Percentiles rank a stretch among this genome's conserved stretches.
These are phyloP conservation scores for Cryptocephalus moraei DNA, from an alignment of 2,888 invertebrate genomes.

Conservation along the genomic window DNA sequence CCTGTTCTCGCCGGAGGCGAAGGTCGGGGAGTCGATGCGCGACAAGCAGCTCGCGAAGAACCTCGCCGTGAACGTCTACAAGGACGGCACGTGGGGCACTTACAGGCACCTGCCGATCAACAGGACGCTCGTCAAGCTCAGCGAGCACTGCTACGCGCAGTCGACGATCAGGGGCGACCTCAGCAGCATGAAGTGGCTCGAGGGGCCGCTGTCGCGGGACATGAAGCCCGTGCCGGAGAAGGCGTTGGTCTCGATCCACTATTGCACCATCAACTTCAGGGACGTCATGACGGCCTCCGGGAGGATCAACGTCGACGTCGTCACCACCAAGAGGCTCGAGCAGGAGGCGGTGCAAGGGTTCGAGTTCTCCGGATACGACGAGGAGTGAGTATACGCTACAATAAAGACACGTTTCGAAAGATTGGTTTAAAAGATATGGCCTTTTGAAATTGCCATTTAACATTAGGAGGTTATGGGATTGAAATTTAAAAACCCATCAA, in stretches of 20 bases:
- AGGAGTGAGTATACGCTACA: no score
- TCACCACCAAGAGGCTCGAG: constrained; percentile 53
- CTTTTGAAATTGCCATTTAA: no score
- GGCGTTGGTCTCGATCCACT: constrained; percentile 38
- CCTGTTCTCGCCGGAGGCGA: constrained; percentile 46
- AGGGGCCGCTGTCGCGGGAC: constrained; percentile 44
- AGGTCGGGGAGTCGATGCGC: constrained; percentile 45
- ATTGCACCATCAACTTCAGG: constrained; percentile 81
- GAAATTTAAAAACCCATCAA: no score
- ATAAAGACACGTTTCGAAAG: no score
- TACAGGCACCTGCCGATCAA: constrained; percentile 71
- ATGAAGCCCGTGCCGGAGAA: constrained; percentile 15
- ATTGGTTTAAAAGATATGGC: no score
- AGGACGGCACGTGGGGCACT: constrained; percentile 49
- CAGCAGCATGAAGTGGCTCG: constrained; percentile 74
- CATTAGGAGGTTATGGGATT: no score
- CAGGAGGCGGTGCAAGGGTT: constrained; percentile 61
- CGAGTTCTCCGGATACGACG: constrained; percentile 50
- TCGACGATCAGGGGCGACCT: constrained; percentile 74
- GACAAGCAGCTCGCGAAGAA: constrained; percentile 57
- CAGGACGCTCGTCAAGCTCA: constrained; percentile 38
- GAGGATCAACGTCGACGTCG: constrained; percentile 73
- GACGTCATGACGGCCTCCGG: constrained; percentile 93
- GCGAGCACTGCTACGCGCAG: constrained; percentile 67
- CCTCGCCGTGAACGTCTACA: constrained; percentile 68